phyloP scores from a whole-genome alignment of 2,888 invertebrate species.

The Pemphredon lugubris region DNA sequence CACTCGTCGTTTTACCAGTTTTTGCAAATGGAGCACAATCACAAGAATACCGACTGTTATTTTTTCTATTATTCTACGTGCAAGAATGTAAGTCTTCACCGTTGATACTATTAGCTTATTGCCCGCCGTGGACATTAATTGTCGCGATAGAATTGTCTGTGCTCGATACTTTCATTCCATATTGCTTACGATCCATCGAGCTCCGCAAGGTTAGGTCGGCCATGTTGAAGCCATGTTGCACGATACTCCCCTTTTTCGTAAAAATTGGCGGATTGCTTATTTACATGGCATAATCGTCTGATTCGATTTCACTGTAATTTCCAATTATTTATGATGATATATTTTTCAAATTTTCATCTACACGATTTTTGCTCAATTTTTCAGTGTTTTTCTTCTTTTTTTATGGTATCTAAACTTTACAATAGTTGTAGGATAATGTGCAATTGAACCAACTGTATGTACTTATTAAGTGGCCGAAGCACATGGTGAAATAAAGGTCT shows the following conservation, averaged over 20 bases:
- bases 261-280: slow-evolving; percentile 32
- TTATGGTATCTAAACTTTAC: too few relatives aligned
- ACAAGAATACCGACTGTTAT: slow-evolving; percentile 92
- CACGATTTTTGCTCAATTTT: too few relatives aligned
- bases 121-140: not conserved
- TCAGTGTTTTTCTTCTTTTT: too few relatives aligned
- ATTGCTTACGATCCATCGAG: slow-evolving; percentile 52
- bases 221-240: slow-evolving; percentile 71
- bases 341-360: too few relatives aligned
- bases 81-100: slow-evolving; percentile 86
- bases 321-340: too few relatives aligned
- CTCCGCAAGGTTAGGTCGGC: slow-evolving; percentile 74
- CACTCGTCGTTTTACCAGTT: slow-evolving; percentile 78
- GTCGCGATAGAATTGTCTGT: not conserved
- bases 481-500: too few relatives aligned
- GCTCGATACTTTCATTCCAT: slow-evolving; percentile 52
- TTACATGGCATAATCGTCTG: not conserved
- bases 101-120: slow-evolving; percentile 6
- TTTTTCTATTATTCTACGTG: slow-evolving; percentile 94
- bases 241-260: slow-evolving; percentile 44
- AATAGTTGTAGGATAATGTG: too few relatives aligned
- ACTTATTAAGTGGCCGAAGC: too few relatives aligned
- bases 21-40: slow-evolving; percentile 86
- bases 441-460: too few relatives aligned
- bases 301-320: too few relatives aligned